These are phyloP conservation scores for Palaemon carinicauda DNA, from an alignment of 1,140 invertebrate species.

Conservation along the genomic window DNA sequence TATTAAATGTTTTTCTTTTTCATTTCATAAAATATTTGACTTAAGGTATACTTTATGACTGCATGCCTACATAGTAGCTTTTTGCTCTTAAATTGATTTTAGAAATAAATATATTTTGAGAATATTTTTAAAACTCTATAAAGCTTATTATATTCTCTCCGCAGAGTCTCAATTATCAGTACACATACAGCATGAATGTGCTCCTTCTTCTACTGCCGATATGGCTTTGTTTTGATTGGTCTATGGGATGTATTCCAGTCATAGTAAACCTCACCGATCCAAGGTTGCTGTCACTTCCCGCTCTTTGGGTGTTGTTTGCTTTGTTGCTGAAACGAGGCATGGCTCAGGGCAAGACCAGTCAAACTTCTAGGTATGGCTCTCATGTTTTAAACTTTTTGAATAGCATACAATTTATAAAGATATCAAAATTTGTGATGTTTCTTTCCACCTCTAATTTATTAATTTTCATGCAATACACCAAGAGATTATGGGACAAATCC, in stretches of 20 bases:
- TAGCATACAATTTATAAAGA: too few relatives aligned
- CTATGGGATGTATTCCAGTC: constrained; percentile 85
- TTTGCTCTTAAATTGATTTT: too few relatives aligned
- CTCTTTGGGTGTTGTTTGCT: constrained; percentile 73
- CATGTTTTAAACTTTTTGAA: neutral
- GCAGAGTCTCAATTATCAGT: constrained; percentile 75
- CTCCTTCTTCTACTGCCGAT: constrained; percentile 82
- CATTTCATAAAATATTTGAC: too few relatives aligned
- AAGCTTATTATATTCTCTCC: neutral
- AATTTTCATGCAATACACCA: neutral
- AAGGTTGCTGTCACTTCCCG: constrained; percentile 72
- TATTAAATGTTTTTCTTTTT: too few relatives aligned
- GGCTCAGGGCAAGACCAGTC: constrained; percentile 34
- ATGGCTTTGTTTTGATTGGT: constrained; percentile 91
- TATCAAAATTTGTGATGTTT: neutral
- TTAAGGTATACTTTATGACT: too few relatives aligned
- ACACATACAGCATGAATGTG: constrained; percentile 81
- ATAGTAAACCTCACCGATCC: constrained; percentile 72
- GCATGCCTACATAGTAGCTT: too few relatives aligned
- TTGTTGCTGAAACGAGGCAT: constrained; percentile 59
- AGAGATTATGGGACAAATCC: too few relatives aligned
- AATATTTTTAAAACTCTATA: too few relatives aligned
- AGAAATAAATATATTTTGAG: too few relatives aligned
- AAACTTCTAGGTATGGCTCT: constrained; percentile 40
- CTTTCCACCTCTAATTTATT: neutral